phyloP scores from a whole-genome alignment of 2,113 vertebrate genomes.

The Urocynchramus pylzowi region DNA sequence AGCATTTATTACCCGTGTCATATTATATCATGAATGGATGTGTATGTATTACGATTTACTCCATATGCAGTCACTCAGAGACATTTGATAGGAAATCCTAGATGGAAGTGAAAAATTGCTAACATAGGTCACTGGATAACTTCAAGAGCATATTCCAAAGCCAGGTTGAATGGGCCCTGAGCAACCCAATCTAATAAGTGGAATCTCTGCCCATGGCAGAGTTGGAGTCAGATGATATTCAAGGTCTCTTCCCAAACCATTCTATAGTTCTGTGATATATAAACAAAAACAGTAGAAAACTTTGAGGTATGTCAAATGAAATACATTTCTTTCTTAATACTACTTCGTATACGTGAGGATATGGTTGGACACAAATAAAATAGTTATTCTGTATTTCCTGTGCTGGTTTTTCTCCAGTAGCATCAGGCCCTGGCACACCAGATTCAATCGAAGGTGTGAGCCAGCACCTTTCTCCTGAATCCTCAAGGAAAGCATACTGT shows the following conservation, averaged over 20 bases:
- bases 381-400: neutral
- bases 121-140: neutral
- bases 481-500: conserved; percentile 90
- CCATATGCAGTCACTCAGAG: neutral
- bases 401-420: conserved; percentile 56
- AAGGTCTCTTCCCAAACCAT: neutral
- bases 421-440: conserved; percentile 92
- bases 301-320: neutral
- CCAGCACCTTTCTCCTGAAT: conserved; percentile 94
- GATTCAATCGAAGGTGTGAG: conserved; percentile 90
- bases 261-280: neutral
- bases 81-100: neutral
- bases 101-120: neutral
- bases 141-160: neutral
- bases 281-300: neutral
- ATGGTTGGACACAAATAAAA: neutral
- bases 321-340: neutral
- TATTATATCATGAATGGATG: neutral
- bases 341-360: neutral
- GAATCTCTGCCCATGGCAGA: neutral
- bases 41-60: neutral
- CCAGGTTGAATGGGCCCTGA: neutral
- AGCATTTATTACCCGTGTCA: neutral
- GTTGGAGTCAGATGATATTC: neutral
- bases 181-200: neutral